These are phyloP conservation scores for Oceanites oceanicus DNA, from an alignment of 2,113 vertebrate genomes.

Conservation along the genomic window DNA sequence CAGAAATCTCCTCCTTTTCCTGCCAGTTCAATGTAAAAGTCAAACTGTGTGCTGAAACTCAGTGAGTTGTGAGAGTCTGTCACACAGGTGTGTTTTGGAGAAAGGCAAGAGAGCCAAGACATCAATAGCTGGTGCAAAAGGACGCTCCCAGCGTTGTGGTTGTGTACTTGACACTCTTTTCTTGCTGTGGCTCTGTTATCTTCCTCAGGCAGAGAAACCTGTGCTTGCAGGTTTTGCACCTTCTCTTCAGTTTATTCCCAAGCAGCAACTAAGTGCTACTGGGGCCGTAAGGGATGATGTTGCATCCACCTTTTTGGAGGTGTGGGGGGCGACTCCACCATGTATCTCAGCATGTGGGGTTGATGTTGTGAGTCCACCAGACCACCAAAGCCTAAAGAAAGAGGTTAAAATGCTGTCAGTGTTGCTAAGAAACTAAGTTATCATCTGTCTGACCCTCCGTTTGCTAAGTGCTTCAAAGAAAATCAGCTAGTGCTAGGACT, in stretches of 20 bases:
- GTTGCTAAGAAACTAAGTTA: neutral
- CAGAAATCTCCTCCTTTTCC: neutral
- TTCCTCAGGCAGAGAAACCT: neutral
- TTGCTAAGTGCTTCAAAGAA: neutral
- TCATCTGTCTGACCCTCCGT: neutral
- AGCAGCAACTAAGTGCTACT: neutral
- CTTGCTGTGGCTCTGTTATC: neutral
- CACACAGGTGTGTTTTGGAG: neutral
- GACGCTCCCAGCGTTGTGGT: neutral
- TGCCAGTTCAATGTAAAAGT: neutral
- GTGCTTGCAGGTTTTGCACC: neutral
- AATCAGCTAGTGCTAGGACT: neutral
- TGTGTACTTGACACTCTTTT: neutral
- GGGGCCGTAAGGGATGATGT: neutral
- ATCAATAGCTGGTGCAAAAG: neutral
- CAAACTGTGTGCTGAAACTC: neutral
- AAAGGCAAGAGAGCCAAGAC: neutral
- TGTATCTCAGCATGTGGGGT: rapidly evolving
- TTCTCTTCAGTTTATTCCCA: neutral
- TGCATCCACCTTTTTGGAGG: neutral
- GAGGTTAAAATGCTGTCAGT: neutral
- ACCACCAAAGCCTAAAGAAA: neutral
- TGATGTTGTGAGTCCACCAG: neutral
- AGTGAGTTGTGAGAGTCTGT: neutral
- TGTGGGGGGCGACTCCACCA: rapidly evolving